Base-by-base conservation (phyloP, 2,888 invertebrate species). In the Philereme transversata region DNA sequence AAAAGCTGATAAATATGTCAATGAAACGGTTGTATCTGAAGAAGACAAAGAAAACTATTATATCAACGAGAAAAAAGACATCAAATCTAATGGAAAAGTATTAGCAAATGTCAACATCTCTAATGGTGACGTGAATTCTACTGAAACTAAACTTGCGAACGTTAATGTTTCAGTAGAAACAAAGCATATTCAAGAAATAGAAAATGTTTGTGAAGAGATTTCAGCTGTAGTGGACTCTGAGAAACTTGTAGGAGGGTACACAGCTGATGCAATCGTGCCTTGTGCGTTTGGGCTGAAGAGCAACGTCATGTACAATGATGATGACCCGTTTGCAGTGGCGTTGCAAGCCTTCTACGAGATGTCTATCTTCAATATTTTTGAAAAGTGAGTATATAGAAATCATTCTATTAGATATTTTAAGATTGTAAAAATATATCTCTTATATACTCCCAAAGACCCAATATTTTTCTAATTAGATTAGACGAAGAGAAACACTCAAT, bases 201-300 rank as follows among this genome's bases (percentile, higher is more conserved):
- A 51, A 4, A 60, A 68, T 52, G 49, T 54, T 38, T 59, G 63
- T 0, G 62, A 57, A 35, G 41, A 53, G 4, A 57, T 57, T 5
- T 72, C 64, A 36, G 71, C 77, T 54, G 75, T 81, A 57, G 83
- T 90, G 0, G 78, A 87, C 51, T 86, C 88, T 0, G 90, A 88
- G 72, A 83, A 84, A 60, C 69, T 90, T 0, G 83, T 91, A 0
- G 92, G 92, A 3, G 91, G 92, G 0, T 92, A 89, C 53, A 92
- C 92, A 0, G 91, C 92, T 0, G 92, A 92, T 62, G 92, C 92
- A 0, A 92, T 92, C 57, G 92, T 92, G 7, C 91, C 92, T 0
- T 92, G 92, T 64, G 92, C 92, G 0, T 92, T 92, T 65, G 92
- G 92, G 0, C 65, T 92, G 43, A 89, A 87, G 68, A 91, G 92